A percentile compares a stretch with the other conserved stretches of the same genome.
These are phyloP conservation scores for Cyphomyrmex costatus DNA, from an alignment of 1,140 invertebrate species.

Conservation along the genomic window DNA sequence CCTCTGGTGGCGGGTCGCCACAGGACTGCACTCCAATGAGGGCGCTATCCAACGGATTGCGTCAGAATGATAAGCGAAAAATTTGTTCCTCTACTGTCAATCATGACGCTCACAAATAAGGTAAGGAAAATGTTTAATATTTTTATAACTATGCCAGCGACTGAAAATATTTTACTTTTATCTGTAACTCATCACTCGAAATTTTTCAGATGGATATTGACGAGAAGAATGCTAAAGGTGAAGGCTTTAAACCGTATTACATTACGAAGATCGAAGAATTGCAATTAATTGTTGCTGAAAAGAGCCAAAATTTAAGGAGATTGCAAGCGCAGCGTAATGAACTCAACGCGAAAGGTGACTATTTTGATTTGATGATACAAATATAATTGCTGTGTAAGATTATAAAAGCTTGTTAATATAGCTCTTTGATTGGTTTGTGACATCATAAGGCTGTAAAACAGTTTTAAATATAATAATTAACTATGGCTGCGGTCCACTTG, in stretches of 20 bases:
- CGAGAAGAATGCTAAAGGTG: conserved; percentile 90
- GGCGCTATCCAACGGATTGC: no score
- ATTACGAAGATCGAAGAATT: conserved; percentile 99
- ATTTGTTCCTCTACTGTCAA: not conserved
- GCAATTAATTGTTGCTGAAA: conserved; percentile 98
- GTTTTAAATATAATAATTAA: no score
- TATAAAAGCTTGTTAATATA: no score
- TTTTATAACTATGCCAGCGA: no score
- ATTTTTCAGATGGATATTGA: conserved; percentile 94
- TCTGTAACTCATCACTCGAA: conserved; percentile 7
- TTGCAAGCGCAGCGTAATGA: conserved; percentile 99
- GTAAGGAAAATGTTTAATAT: conserved; percentile 68
- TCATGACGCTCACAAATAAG: conserved; percentile 84
- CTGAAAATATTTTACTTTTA: not conserved
- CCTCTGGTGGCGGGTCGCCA: no score
- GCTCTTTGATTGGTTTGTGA: no score
- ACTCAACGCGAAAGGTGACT: conserved; percentile 98
- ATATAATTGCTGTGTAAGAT: not conserved
- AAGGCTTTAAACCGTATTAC: conserved; percentile 97
- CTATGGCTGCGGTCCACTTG: no score
- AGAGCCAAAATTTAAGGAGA: conserved; percentile 98
- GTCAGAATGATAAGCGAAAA: no score
- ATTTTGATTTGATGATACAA: conserved; percentile 24
- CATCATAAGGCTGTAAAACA: no score
- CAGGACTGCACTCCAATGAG: no score